Base-by-base conservation (phyloP, 1,140 invertebrate species). In the Neelides sp. region DNA sequence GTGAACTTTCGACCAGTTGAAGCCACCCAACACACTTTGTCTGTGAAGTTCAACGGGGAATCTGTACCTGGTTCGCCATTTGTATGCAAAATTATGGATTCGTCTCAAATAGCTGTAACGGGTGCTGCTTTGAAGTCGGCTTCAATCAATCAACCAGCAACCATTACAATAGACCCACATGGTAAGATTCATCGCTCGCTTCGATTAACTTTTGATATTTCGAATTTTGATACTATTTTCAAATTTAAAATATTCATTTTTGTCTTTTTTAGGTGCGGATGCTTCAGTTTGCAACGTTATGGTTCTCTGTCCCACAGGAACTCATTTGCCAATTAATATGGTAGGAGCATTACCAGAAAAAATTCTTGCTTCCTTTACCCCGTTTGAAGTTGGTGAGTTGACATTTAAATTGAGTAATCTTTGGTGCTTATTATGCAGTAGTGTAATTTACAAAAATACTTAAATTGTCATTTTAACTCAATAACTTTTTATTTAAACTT, bases 1-100 rank as follows among this genome's bases (percentile, higher is more conserved):
- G 93, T 98, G 2, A 95, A 95, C 67, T 98, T 98, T 67, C 95
- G 94, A 62, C 94, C 93, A 0, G 86, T 88, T 44, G 87, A 91
- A 71, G 79, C 88, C 2, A 84, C 85, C 2, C 75, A 81, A 1
- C 90, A 94, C 66, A 85, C 78, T 51, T 71, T 91, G 0, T 92
- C 86, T 50, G 88, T 97, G 26, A 79, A 91, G 57, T 98, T 98
- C 67, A 98, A 98, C 70, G 91, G 90, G 10, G 86, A 93, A 68
- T 80, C 86, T 20, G 88, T 97, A 5, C 40, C 50, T 74, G 86
- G 88, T 7, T 92, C 87, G 27, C 88, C 89, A 13, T 92, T 91
- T 65, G 83, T 78, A 37, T 91, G 85, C 63, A 76, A 80, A 66
- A 84, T 90, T 65, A 73, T 75, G 15, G 73, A 78, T 52, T 69